Conservation (phyloP, 2,888 invertebrate genomes). For the Ophioninae sp. region DNA sequence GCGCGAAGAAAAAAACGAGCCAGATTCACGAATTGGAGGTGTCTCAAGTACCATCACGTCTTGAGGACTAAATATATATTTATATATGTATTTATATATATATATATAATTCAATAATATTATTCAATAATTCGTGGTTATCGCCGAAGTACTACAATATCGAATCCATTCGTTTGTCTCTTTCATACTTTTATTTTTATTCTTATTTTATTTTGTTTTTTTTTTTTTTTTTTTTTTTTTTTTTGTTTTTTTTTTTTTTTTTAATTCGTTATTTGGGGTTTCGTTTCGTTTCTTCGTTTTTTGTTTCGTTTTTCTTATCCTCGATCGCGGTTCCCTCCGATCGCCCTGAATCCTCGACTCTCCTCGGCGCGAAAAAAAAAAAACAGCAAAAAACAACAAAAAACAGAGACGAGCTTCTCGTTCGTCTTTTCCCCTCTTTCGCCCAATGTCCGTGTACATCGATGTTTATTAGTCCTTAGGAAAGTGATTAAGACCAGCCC, state of each 20-base stretch:
- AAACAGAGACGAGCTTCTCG: constrained; percentile 26
- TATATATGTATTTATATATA: not conserved
- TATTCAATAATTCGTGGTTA: constrained; percentile 47
- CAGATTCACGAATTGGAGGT: no score
- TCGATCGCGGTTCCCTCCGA: not conserved
- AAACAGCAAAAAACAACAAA: no score
- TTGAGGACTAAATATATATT: not conserved
- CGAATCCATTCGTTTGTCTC: constrained; percentile 30
- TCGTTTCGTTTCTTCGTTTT: not conserved
- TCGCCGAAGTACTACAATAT: constrained; percentile 57
- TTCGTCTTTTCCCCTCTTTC: constrained; percentile 61
- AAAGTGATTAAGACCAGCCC: not conserved
- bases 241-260: not conserved
- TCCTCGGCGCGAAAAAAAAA: not conserved
- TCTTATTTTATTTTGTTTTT: no score
- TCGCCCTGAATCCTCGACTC: not conserved
- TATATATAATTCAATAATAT: not conserved
- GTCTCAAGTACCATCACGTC: no score
- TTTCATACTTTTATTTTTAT: no score
- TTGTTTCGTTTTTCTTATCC: not conserved
- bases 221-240: constrained; percentile 32
- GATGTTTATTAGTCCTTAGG: constrained; percentile 66
- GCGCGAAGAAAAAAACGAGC: no score
- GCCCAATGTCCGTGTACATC: constrained; percentile 67
- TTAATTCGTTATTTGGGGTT: no score